phyloP scores from a whole-genome alignment of 2,113 vertebrate species.

The Chrysochloris asiatica region DNA sequence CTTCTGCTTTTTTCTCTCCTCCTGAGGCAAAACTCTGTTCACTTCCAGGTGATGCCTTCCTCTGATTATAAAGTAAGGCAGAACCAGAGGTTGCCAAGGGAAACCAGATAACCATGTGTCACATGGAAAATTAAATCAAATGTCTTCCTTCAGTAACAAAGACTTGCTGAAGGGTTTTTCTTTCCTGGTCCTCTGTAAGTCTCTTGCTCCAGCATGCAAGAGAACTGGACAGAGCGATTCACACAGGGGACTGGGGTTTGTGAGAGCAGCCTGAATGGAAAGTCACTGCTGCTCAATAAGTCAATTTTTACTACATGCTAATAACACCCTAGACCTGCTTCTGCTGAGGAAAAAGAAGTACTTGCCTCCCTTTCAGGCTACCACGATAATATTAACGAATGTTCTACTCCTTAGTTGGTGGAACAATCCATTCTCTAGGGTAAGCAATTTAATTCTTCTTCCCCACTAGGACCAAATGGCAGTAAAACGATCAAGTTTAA shows the following conservation, averaged over 20 bases:
- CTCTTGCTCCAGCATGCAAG: conserved; percentile 8
- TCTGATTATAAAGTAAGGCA: conserved; percentile 25
- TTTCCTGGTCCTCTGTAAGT: conserved; percentile 29
- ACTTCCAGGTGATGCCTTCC: conserved; percentile 9
- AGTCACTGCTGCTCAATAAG: conserved; percentile 33
- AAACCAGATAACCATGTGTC: conserved; percentile 46
- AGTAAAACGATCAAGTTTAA: conserved; percentile 61
- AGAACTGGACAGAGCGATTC: conserved; percentile 23
- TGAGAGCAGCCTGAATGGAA: too few relatives aligned
- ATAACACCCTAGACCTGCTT: conserved; percentile 32
- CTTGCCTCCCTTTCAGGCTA: conserved; percentile 32
- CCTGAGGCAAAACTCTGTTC: conserved; percentile 23
- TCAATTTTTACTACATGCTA: conserved; percentile 41
- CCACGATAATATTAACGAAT: conserved; percentile 55
- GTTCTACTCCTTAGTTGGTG: conserved; percentile 38
- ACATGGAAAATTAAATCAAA: conserved; percentile 57
- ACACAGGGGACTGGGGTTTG: too few relatives aligned
- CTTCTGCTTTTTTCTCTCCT: background rate
- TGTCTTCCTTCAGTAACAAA: conserved; percentile 1
- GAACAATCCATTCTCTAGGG: conserved; percentile 49
- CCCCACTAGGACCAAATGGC: conserved; percentile 49
- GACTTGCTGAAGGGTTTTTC: conserved; percentile 33
- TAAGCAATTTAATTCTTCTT: conserved; percentile 60
- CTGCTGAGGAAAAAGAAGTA: conserved; percentile 33
- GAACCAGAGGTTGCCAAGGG: conserved; percentile 57